A percentile compares a stretch with the other conserved stretches of the same genome.
These are phyloP conservation scores for Paracyprichromis sp. DNA, from an alignment of 2,113 vertebrate species.

Conservation along the genomic window DNA sequence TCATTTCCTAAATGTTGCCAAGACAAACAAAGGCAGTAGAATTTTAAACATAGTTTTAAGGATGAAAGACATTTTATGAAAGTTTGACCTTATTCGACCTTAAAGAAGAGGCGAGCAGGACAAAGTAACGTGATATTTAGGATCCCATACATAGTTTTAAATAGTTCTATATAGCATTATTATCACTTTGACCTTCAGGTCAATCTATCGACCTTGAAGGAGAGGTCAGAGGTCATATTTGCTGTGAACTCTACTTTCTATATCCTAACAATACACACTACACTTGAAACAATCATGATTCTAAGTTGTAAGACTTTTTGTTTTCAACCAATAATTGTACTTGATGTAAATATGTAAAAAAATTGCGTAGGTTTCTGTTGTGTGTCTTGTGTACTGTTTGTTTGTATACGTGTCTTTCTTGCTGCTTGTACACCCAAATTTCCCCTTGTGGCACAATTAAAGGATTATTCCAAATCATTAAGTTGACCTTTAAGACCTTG, in stretches of 20 bases:
- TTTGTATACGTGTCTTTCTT: neutral
- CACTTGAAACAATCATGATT: neutral
- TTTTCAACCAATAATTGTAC: neutral
- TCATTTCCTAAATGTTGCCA: neutral
- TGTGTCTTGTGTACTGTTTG: neutral
- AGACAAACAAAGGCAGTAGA: neutral
- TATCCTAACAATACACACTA: neutral
- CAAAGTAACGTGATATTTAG: neutral
- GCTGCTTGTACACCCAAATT: neutral
- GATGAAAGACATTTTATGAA: neutral
- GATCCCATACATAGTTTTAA: neutral
- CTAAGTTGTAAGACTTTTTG: neutral
- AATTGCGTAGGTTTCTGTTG: rapidly evolving
- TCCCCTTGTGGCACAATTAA: neutral
- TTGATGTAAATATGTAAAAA: neutral
- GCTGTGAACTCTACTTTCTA: neutral
- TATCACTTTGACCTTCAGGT: neutral
- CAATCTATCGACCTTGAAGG: neutral
- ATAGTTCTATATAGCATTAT: neutral
- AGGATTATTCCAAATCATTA: neutral
- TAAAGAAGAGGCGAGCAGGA: neutral
- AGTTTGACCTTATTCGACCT: neutral
- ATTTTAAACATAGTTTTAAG: neutral
- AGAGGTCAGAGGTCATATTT: neutral
- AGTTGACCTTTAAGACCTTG: neutral